phyloP scores from a whole-genome alignment of 2,113 vertebrate species.

The Rhynchopsitta pachyrhyncha region DNA sequence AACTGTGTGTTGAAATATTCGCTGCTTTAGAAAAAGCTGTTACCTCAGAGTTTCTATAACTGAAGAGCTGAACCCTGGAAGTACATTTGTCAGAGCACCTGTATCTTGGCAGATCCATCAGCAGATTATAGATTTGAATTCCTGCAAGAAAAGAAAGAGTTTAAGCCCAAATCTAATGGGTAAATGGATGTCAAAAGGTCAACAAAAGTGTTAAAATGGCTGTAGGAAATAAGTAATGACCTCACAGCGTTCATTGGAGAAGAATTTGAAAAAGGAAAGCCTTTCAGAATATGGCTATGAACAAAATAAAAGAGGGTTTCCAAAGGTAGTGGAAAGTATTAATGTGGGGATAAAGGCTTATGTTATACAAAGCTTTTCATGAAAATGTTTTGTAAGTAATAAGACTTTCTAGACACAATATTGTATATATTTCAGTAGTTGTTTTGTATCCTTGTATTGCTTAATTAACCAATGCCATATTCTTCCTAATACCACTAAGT shows the following conservation, averaged over 20 bases:
- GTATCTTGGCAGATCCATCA: not conserved
- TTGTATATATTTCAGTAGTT: not conserved
- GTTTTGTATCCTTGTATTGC: not conserved
- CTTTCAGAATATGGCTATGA: not conserved
- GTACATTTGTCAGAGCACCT: not conserved
- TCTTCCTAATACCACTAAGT: constrained; percentile 9
- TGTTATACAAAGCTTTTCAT: not conserved
- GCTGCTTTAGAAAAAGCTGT: not conserved
- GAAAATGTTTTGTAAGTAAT: not conserved
- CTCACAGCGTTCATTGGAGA: not conserved
- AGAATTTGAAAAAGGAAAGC: not conserved
- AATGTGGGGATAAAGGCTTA: not conserved
- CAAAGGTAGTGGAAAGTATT: not conserved
- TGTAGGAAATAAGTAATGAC: not conserved
- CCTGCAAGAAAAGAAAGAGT: not conserved
- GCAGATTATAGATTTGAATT: not conserved
- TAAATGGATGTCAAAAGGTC: not conserved
- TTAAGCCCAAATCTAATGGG: not conserved
- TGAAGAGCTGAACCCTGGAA: not conserved
- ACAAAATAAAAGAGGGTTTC: not conserved
- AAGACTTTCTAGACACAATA: not conserved
- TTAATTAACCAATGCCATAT: not conserved
- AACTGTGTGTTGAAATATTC: not conserved
- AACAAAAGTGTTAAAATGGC: not conserved
- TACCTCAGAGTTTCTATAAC: not conserved